phyloP scores from a whole-genome alignment of 1,140 invertebrate genomes.

The Ostrea edulis region DNA sequence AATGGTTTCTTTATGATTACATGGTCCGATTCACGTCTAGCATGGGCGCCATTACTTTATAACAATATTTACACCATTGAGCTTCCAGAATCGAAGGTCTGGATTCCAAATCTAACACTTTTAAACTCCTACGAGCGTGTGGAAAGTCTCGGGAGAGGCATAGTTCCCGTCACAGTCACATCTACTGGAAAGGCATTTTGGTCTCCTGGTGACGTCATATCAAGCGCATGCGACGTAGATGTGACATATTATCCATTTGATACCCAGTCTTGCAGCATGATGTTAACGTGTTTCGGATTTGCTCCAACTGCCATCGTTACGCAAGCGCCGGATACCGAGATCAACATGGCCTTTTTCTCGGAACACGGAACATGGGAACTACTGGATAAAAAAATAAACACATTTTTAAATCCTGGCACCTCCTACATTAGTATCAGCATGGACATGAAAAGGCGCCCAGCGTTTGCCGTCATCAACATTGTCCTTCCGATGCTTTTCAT shows the following conservation, averaged over 20 bases:
- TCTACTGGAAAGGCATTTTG: conserved; percentile 35
- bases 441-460: conserved; percentile 42
- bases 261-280: conserved; percentile 36
- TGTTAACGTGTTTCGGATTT: conserved; percentile 29
- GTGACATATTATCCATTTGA: conserved; percentile 50
- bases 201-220: conserved; percentile 45
- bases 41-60: conserved; percentile 48
- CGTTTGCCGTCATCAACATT: conserved; percentile 44
- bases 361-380: conserved; percentile 46
- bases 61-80: conserved; percentile 22
- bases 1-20: conserved; percentile 41
- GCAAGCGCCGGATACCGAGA: not conserved
- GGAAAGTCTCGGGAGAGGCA: conserved; percentile 44
- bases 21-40: conserved; percentile 46
- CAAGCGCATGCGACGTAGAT: conserved; percentile 33
- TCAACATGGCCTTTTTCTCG: not conserved
- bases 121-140: conserved; percentile 43
- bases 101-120: conserved; percentile 48
- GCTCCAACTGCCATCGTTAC: not conserved
- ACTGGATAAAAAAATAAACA: not conserved
- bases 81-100: conserved; percentile 46
- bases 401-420: no score
- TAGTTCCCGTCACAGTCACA: conserved; percentile 7
- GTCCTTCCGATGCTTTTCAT: conserved; percentile 50
- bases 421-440: conserved; percentile 39